These are phyloP conservation scores for Dasypogon diadema DNA, from an alignment of 2,888 invertebrate species.

Conservation along the genomic window DNA sequence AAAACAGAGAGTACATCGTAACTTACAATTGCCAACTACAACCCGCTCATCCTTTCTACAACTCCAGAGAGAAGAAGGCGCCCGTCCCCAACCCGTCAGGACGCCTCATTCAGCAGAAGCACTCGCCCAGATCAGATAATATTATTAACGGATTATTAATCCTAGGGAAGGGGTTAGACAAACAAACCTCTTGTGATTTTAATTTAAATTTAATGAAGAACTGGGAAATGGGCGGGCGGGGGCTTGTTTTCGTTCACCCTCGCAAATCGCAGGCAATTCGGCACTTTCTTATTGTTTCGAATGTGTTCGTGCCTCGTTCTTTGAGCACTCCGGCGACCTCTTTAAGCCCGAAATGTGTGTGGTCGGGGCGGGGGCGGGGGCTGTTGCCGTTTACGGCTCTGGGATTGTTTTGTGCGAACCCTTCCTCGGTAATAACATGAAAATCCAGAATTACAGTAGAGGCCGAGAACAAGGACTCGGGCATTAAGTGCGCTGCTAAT, in stretches of 20 bases:
- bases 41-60: too few relatives aligned
- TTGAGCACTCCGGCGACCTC: constrained; percentile 24
- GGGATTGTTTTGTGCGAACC: constrained; percentile 41
- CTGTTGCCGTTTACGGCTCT: constrained; percentile 30
- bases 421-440: constrained; percentile 36
- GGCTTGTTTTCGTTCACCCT: constrained; percentile 22
- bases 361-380: constrained; percentile 15
- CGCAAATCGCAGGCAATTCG: constrained; percentile 47
- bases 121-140: constrained; percentile 58
- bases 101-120: too few relatives aligned
- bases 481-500: constrained; percentile 48
- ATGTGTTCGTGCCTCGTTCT: constrained; percentile 47
- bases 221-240: constrained; percentile 41
- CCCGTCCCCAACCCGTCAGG: too few relatives aligned
- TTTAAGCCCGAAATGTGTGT: constrained; percentile 40
- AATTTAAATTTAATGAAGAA: constrained; percentile 61
- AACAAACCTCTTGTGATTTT: constrained; percentile 61
- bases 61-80: too few relatives aligned
- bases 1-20: too few relatives aligned
- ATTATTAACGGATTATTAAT: constrained; percentile 61
- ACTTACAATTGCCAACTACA: too few relatives aligned
- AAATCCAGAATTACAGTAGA: constrained; percentile 32
- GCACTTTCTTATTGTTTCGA: constrained; percentile 50
- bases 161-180: constrained; percentile 51
- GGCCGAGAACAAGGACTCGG: constrained; percentile 27